Percentiles rank a stretch among this genome's conserved stretches.
Evolutionary conservation across 92 coral and sea anemone genomes (phyloP).

Genomic region (Heliopora coerulea): DNA sequence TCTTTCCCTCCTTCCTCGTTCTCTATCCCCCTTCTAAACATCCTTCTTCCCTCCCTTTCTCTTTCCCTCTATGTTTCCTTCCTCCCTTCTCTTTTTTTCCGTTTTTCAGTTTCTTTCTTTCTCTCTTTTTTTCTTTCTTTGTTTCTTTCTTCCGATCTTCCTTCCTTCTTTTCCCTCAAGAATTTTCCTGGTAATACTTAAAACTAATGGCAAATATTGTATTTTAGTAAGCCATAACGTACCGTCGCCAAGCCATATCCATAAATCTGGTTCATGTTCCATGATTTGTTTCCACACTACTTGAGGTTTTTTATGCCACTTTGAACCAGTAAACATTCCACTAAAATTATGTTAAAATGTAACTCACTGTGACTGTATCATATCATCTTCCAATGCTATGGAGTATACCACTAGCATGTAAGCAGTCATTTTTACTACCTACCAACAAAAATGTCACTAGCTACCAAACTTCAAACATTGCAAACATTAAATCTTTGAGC

Average conservation of each 20-base stretch:
- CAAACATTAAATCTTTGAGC: too few relatives aligned
- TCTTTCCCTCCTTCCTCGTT: background rate
- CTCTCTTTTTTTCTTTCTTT: too few relatives aligned
- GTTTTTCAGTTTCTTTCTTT: background rate
- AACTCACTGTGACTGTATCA: too few relatives aligned
- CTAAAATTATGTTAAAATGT: background rate
- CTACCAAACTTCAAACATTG: too few relatives aligned
- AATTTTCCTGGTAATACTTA: too few relatives aligned
- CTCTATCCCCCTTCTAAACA: background rate
- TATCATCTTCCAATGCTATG: too few relatives aligned
- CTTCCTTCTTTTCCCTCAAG: too few relatives aligned
- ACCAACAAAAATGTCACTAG: too few relatives aligned
- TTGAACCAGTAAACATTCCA: constrained; percentile 28
- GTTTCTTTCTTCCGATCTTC: too few relatives aligned
- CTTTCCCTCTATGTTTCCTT: background rate
- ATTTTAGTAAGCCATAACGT: constrained; percentile 36
- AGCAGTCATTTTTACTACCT: too few relatives aligned
- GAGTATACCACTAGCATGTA: too few relatives aligned
- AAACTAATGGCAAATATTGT: too few relatives aligned
- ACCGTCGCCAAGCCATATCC: constrained; percentile 99
- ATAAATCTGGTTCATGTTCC: constrained; percentile 73
- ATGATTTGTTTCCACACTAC: constrained; percentile 79
- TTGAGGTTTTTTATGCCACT: constrained; percentile 59
- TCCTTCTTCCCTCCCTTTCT: background rate
- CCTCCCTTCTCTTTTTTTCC: background rate